phyloP scores from a whole-genome alignment of 2,113 vertebrate genomes.

The Oncorhynchus masou region DNA sequence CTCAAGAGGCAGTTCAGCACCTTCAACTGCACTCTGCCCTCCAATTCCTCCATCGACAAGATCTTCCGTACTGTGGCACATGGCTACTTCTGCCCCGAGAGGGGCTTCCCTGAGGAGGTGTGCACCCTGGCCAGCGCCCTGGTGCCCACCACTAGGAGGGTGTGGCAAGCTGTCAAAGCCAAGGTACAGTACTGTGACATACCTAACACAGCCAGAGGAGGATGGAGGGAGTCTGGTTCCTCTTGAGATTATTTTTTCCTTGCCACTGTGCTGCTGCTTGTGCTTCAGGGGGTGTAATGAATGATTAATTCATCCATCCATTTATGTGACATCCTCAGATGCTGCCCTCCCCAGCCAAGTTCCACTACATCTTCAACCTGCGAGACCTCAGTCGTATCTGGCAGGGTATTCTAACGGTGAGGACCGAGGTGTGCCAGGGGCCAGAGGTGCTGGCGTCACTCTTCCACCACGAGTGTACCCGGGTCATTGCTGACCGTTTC shows the following conservation, averaged over 20 bases:
- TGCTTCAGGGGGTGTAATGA: too few species aligned
- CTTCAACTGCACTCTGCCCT: conserved; percentile 83
- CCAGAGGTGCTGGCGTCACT: conserved; percentile 71
- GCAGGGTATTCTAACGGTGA: conserved; percentile 81
- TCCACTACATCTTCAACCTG: conserved; percentile 87
- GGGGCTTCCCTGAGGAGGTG: conserved; percentile 68
- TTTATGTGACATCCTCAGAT: conserved; percentile 62
- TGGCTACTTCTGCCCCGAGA: conserved; percentile 80
- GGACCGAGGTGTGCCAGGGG: conserved; percentile 73
- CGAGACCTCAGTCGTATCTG: conserved; percentile 84
- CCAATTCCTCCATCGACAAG: conserved; percentile 81
- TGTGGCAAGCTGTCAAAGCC: conserved; percentile 81
- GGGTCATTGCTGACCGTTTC: conserved; percentile 83
- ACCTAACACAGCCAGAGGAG: too few species aligned
- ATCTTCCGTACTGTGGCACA: conserved; percentile 78
- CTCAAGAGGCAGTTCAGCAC: conserved; percentile 82
- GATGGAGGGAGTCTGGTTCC: too few species aligned
- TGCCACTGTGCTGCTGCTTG: too few species aligned
- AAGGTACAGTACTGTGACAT: conserved; percentile 68
- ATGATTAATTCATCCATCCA: background rate
- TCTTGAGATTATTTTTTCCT: too few species aligned
- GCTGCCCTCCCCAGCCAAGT: conserved; percentile 84
- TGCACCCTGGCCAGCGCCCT: conserved; percentile 71
- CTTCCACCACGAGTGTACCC: conserved; percentile 79
- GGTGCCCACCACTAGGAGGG: conserved; percentile 73